Evolutionary conservation across 92 coral and sea anemone genomes (phyloP).

Genomic region (Umimayanthus kanabou): DNA sequence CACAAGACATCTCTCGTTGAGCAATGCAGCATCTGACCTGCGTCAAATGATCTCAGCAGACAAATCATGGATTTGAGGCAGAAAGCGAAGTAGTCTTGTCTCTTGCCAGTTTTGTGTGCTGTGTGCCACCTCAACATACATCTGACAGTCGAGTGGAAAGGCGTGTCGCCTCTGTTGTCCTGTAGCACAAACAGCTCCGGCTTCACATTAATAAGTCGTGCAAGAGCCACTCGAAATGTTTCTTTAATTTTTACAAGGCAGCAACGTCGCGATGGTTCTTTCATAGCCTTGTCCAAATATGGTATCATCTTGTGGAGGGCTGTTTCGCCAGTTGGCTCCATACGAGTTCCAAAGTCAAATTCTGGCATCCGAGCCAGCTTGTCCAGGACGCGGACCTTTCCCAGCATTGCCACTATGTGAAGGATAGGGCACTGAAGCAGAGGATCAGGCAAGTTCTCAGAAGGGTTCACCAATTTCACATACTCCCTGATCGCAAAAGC

Average conservation of each 20-base stretch:
- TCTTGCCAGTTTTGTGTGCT: conserved; percentile 12
- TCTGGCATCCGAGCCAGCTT: conserved; percentile 40
- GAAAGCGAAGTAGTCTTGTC: conserved; percentile 37
- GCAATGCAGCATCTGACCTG: conserved; percentile 23
- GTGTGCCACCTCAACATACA: conserved; percentile 33
- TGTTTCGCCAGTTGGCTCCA: conserved; percentile 38
- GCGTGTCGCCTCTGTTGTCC: conserved; percentile 31
- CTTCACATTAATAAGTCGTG: conserved; percentile 19
- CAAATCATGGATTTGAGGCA: conserved; percentile 29
- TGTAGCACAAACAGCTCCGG: conserved; percentile 29
- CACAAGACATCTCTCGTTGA: conserved; percentile 24
- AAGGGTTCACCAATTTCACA: conserved; percentile 6
- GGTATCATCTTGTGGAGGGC: conserved; percentile 33
- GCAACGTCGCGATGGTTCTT: conserved; percentile 31
- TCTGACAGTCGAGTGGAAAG: conserved; percentile 34
- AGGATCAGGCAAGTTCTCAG: conserved; percentile 13
- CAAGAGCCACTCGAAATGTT: conserved; percentile 32
- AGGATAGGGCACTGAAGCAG: conserved; percentile 23
- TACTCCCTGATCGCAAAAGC: conserved; percentile 21
- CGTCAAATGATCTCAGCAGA: neutral
- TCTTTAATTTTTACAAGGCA: conserved; percentile 42
- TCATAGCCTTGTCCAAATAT: conserved; percentile 39
- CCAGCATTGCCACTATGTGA: conserved; percentile 36
- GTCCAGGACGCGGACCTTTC: conserved; percentile 27
- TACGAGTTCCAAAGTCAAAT: conserved; percentile 27